Conservation (phyloP, 1,140 invertebrate genomes). For the Centruroides sculpturatus region DNA sequence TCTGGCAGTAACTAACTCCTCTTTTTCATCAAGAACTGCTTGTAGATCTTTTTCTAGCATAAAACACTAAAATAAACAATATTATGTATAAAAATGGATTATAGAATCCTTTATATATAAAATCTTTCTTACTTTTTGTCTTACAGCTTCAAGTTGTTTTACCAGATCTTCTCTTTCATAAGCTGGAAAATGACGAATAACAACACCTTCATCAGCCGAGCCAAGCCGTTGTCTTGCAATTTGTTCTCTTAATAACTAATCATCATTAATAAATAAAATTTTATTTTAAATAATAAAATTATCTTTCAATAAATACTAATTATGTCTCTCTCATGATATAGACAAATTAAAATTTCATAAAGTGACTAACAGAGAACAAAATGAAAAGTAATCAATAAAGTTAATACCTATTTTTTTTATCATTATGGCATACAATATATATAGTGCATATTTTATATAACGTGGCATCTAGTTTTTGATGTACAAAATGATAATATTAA, state of each 20-base stretch:
- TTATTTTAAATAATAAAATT: no score
- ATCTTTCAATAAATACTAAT: no score
- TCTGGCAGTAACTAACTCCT: conserved; percentile 60
- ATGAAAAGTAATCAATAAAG: no score
- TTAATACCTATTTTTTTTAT: no score
- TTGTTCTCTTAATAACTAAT: conserved; percentile 34
- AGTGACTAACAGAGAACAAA: no score
- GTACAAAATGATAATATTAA: no score
- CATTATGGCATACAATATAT: no score
- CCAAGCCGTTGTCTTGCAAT: conserved; percentile 29
- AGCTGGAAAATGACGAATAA: conserved; percentile 27
- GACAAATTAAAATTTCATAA: no score
- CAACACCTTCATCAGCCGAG: conserved; percentile 29
- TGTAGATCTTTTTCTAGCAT: conserved; percentile 58
- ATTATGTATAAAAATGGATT: not conserved
- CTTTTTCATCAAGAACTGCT: conserved; percentile 65
- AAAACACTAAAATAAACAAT: conserved; percentile 31
- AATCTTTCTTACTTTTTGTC: conserved; percentile 37
- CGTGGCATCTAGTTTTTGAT: no score
- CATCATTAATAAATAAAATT: conserved; percentile 9
- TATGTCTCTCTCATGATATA: no score
- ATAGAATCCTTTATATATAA: not conserved
- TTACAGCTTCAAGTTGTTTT: conserved; percentile 47
- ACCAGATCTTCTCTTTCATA: conserved; percentile 49
- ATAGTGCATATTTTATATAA: no score